Conservation (phyloP, 1,140 invertebrate species). For the Eurosta solidaginis region DNA sequence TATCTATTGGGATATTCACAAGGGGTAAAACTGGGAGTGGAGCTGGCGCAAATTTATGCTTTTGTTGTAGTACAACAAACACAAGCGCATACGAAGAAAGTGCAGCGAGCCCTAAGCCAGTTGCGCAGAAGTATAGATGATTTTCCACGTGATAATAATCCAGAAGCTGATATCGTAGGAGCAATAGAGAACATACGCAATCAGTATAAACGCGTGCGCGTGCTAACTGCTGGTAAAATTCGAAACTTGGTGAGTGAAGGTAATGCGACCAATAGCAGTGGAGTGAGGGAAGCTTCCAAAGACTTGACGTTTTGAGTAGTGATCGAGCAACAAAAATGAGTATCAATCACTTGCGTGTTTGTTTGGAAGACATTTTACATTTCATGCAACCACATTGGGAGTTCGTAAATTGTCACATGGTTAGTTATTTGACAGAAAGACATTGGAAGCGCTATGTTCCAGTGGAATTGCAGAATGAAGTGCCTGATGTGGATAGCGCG, state of each 20-base stretch:
- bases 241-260: neutral
- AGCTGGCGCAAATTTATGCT: constrained; percentile 67
- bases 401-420: constrained; percentile 78
- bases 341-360: constrained; percentile 39
- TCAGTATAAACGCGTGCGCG: constrained; percentile 71
- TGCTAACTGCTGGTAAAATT: constrained; percentile 51
- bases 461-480: constrained; percentile 62
- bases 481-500: constrained; percentile 45
- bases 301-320: constrained; percentile 46
- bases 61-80: constrained; percentile 56
- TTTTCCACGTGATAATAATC: constrained; percentile 71
- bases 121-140: constrained; percentile 66
- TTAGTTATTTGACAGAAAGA: constrained; percentile 76
- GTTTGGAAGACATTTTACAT: constrained; percentile 64
- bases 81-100: constrained; percentile 47
- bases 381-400: constrained; percentile 67
- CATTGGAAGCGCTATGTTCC: constrained; percentile 70
- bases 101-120: constrained; percentile 63
- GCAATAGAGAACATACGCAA: constrained; percentile 67
- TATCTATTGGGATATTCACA: constrained; percentile 70
- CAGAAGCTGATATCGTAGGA: constrained; percentile 68
- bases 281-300: constrained; percentile 37
- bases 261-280: neutral
- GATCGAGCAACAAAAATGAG: constrained; percentile 27
- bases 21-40: constrained; percentile 68